phyloP scores from a whole-genome alignment of 2,888 invertebrate species.

The Incurvaria masculella region DNA sequence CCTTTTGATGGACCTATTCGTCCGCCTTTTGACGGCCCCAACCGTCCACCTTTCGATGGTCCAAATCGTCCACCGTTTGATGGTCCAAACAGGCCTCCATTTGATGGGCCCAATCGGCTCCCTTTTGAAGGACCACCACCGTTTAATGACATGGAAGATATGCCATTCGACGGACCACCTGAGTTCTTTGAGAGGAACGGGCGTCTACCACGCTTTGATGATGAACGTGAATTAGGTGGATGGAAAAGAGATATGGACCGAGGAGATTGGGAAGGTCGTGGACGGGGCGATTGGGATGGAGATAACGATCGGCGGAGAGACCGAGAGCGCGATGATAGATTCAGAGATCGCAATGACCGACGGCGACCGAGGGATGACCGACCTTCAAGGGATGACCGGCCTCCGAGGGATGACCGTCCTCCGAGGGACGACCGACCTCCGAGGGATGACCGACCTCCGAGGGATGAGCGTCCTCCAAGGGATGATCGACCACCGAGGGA shows the following conservation, averaged over 20 bases:
- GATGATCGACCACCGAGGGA: slow-evolving; percentile 4
- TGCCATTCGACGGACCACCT: slow-evolving; percentile 33
- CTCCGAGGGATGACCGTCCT: neutral
- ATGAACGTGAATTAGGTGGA: slow-evolving; percentile 33
- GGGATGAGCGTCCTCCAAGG: slow-evolving; percentile 2
- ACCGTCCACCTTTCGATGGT: slow-evolving; percentile 13
- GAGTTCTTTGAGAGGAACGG: slow-evolving; percentile 41
- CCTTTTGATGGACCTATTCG: slow-evolving; percentile 25
- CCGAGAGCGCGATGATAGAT: slow-evolving; percentile 30
- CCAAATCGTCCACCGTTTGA: slow-evolving; percentile 20
- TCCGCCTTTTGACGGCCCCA: slow-evolving; percentile 22
- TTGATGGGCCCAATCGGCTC: slow-evolving; percentile 19
- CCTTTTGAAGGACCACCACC: slow-evolving; percentile 20
- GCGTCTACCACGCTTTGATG: slow-evolving; percentile 28
- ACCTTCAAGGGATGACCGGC: slow-evolving; percentile 24
- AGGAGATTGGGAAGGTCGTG: slow-evolving; percentile 23
- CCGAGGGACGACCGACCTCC: slow-evolving; percentile 17
- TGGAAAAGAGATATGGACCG: slow-evolving; percentile 29
- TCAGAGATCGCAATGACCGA: slow-evolving; percentile 6
- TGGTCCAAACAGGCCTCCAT: slow-evolving; percentile 20
- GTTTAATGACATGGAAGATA: slow-evolving; percentile 9
- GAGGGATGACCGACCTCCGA: slow-evolving; percentile 5
- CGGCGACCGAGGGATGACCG: slow-evolving; percentile 18
- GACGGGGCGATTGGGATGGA: slow-evolving; percentile 21
- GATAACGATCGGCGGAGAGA: slow-evolving; percentile 30